Evolutionary conservation across 2,888 invertebrate species (phyloP), one percentile per base, ranked within the genome.

Genomic region (Mesorhabditis belari): DNA sequence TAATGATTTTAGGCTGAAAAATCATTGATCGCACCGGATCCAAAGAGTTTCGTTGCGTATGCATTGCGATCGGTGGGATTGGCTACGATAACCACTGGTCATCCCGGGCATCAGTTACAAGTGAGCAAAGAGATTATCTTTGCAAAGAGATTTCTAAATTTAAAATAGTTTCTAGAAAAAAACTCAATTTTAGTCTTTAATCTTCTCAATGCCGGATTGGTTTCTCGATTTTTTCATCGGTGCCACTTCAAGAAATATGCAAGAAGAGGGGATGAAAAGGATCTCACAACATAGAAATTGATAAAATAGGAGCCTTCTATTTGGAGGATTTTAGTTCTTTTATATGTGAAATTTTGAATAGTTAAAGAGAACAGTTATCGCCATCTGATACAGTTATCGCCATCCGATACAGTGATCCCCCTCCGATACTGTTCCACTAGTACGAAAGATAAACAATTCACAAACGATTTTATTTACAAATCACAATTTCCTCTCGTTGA

Each of bases 31-130:
- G 66, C 67, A 6, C 77, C 75, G n/a, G 59, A 65, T 55, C 62
- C 75, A 6, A 66, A 60, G 4, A 56, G 27, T 2, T 77, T 69
- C 62, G 77, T 63, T 27, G 61, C 59, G 21, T 67, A 67, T 0
- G 78, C 78, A n/a, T 23, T 78, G 50, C 67, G 70, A 29, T 68
- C 77, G 6, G 63, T 78, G 49, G 78, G 78, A 58, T 62, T 70
- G 55, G 58, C 66, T n/a, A 55, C 61, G n/a, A 78, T 78, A 53
- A 78, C 78, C 25, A 75, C 76, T 55, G 78, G 78, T 35, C 76
- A 65, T 64, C 66, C 74, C 53, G 54, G 63, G 23, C 77, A 77
- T 62, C 71, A 77, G 54, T 52, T 77, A 26, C 74, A 73, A 62
- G 63, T 58, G 21, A 17, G n/a, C 12, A 9, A 35, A 17, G 12